Base-by-base conservation (phyloP, 2,113 vertebrate genomes). In the Conger conger region DNA sequence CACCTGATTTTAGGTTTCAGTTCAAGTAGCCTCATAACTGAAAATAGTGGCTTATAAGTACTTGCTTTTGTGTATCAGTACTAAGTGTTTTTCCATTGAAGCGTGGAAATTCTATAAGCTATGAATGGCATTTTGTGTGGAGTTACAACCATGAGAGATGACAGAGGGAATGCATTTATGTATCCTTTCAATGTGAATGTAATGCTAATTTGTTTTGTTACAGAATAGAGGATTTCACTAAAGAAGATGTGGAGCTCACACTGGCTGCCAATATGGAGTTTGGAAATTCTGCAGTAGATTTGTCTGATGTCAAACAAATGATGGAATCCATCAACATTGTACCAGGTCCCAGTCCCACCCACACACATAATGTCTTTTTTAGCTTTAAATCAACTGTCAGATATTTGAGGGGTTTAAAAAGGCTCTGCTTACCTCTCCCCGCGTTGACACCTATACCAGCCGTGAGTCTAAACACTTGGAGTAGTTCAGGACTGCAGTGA, bases 311-410 rank as follows among this genome's bases (percentile, higher is more conserved):
- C 88, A 96, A 96, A 90, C 94, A 96, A 88, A 94, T 98, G 91
- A 97, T 99, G 96, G 96, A 96, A 50, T 96, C 97, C 36, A 95
- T 99, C 86, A 96, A 97, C 77, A 87, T 95, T 18, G 85, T 98
- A 57, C 95, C 97, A 95, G 97, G 98, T 99, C 63, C 17, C 20
- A n/a, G n/a, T n/a, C 6, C 68, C 27, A 36, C n/a, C 30, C 37
- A 63, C 57, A 63, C 5, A 23, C 57, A 63, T 23, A 13, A 13
- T 15, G 15, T 50, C 11, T 1, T 50, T 50, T 50, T 8, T 50
- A 50, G 45, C 15, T 13, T 50, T 50, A 50, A 50, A 50, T 50
- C 11, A 13, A 50, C 45, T 13, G 15, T 50, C 15, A 13, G 8
- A 50, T 50, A 7, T 50, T 50, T 13, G 45, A 50, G 45, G 45